A percentile compares a stretch with the other conserved stretches of the same genome.
These are phyloP conservation scores for Pseudorhombus dupliciocellatus DNA, from an alignment of 2,113 vertebrate species.

Conservation along the genomic window DNA sequence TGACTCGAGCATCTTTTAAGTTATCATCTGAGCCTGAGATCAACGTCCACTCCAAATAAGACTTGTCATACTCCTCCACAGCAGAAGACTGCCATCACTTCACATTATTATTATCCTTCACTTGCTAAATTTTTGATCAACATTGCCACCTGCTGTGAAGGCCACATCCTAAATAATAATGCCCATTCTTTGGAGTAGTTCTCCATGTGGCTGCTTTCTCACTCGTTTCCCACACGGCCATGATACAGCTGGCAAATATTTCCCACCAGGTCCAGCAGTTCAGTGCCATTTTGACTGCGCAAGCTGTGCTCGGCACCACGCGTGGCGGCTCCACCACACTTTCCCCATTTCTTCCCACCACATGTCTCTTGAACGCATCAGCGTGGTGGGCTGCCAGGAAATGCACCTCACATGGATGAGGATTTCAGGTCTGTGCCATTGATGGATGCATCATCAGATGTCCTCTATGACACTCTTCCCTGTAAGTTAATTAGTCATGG, in stretches of 20 bases:
- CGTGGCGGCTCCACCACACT: constrained; percentile 42
- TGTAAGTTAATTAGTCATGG: constrained; percentile 80
- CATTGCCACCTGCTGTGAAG: constrained; percentile 64
- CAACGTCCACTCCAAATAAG: background rate
- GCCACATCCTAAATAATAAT: constrained; percentile 15
- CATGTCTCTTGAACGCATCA: constrained; percentile 34
- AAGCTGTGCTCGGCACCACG: constrained; percentile 47
- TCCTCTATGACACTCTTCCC: constrained; percentile 69
- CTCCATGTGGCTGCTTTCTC: constrained; percentile 31
- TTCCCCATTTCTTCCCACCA: constrained; percentile 20
- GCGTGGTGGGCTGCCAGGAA: constrained; percentile 52
- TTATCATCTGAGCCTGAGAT: constrained; percentile 9
- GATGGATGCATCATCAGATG: constrained; percentile 72
- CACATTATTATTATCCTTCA: constrained; percentile 14
- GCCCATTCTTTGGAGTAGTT: constrained; percentile 20
- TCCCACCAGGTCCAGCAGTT: constrained; percentile 60
- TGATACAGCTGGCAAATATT: constrained; percentile 50
- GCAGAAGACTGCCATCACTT: constrained; percentile 17
- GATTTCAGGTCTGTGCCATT: constrained; percentile 54
- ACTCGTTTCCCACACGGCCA: constrained; percentile 49
- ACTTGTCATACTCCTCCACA: background rate
- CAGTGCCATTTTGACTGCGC: constrained; percentile 57
- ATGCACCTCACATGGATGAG: constrained; percentile 58
- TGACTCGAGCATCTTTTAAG: constrained; percentile 30
- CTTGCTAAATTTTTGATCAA: constrained; percentile 38